Conservation (phyloP, 2,797 vertebrate genomes). For the Bradypodion pumilum region DNA sequence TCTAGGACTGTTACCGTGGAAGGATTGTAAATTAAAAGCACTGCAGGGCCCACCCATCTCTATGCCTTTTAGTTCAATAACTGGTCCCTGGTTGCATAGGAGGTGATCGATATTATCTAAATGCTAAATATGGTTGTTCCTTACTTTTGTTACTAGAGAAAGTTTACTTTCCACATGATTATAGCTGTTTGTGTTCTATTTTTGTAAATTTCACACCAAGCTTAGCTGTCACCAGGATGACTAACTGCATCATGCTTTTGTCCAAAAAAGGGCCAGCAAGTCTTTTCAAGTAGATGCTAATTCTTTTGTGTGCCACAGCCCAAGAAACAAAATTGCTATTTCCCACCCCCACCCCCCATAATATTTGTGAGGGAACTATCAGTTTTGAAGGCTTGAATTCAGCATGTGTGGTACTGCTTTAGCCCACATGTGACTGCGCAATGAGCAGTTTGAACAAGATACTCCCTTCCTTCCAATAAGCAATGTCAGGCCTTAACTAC, state of each 20-base stretch:
- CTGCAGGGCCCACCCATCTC: not conserved
- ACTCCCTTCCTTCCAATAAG: not conserved
- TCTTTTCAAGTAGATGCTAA: not conserved
- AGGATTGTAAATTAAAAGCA: not conserved
- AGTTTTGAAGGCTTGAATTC: not conserved
- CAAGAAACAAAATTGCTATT: not conserved
- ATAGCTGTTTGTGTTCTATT: not conserved
- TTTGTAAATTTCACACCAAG: conserved; percentile 16
- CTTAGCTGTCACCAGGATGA: not conserved
- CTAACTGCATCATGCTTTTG: not conserved
- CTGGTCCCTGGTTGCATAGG: not conserved
- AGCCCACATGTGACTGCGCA: not conserved
- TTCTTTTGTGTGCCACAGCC: not conserved
- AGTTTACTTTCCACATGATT: conserved; percentile 23
- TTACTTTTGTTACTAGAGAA: not conserved
- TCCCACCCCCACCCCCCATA: no score
- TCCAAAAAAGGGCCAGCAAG: not conserved
- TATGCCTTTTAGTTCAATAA: not conserved
- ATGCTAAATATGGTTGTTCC: not conserved
- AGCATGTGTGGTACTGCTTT: not conserved
- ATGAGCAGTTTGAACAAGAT: not conserved
- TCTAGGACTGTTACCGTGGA: not conserved
- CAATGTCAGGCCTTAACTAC: not conserved
- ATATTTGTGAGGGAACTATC: not conserved
- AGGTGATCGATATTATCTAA: not conserved